These are phyloP conservation scores for Neodiprion pinetum DNA, from an alignment of 1,140 invertebrate species.

Conservation along the genomic window DNA sequence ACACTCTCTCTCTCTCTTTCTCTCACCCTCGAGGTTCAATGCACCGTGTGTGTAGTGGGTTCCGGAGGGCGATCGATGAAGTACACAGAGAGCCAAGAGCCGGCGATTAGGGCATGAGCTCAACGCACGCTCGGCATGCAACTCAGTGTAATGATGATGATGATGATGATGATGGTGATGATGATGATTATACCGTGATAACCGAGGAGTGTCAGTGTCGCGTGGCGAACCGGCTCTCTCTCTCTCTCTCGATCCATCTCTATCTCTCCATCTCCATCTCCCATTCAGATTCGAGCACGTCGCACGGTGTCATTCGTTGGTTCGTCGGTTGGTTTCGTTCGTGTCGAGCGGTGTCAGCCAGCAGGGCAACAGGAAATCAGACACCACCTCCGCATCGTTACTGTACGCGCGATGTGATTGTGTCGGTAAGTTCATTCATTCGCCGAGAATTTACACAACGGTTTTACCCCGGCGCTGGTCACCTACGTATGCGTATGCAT, in stretches of 20 bases:
- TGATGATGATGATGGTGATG: too few species aligned
- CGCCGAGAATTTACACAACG: too few species aligned
- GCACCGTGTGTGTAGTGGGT: too few species aligned
- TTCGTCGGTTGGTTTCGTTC: slow-evolving; percentile 22
- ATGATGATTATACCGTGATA: too few species aligned
- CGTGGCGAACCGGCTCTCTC: background rate
- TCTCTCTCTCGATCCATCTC: slow-evolving; percentile 19
- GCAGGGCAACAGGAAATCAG: slow-evolving; percentile 45
- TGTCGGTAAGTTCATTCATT: too few species aligned
- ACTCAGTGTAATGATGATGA: too few species aligned
- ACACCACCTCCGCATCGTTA: slow-evolving; percentile 23
- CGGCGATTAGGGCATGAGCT: too few species aligned
- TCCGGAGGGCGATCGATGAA: too few species aligned
- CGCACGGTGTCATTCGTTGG: background rate
- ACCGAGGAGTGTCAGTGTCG: background rate
- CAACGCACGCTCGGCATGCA: too few species aligned
- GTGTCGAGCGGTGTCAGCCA: slow-evolving; percentile 26
- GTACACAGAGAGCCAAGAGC: too few species aligned
- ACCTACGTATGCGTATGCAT: slow-evolving; percentile 7
- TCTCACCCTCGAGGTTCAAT: too few species aligned
- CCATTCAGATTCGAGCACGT: background rate
- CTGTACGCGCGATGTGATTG: background rate
- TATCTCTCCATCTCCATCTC: background rate
- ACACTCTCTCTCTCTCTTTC: too few species aligned
- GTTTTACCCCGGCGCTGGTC: slow-evolving; percentile 23